These are phyloP conservation scores for Rotaria magnacalcarata DNA, from an alignment of 2,888 invertebrate genomes.

Conservation along the genomic window DNA sequence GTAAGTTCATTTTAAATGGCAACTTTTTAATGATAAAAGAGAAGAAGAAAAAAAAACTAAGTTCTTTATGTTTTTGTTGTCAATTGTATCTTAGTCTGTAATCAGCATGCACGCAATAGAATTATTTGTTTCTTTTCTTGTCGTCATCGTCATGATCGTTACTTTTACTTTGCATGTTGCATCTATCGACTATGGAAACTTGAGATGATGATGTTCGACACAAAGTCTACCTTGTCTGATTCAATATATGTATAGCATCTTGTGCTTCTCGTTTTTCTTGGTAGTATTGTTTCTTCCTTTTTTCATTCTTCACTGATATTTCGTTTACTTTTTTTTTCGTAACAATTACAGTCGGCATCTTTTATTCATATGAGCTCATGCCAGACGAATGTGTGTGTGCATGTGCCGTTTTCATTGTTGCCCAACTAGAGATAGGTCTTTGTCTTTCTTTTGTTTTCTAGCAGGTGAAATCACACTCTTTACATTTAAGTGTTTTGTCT, in stretches of 20 bases:
- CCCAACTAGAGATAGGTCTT: background rate
- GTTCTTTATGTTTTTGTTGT: background rate
- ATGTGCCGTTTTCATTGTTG: background rate
- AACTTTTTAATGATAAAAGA: background rate
- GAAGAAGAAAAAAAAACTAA: background rate
- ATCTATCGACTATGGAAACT: background rate
- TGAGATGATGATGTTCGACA: slow-evolving; percentile 16
- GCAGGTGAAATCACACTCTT: background rate
- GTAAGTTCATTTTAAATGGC: slow-evolving; percentile 18
- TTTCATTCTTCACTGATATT: background rate
- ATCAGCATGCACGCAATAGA: background rate
- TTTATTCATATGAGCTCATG: background rate
- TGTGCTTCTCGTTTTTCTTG: background rate
- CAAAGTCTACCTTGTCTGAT: background rate
- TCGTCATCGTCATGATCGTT: background rate
- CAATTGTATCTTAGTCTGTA: background rate
- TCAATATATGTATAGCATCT: slow-evolving; percentile 9
- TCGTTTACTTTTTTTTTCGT: background rate
- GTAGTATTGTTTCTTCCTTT: too few species aligned
- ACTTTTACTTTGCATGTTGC: background rate
- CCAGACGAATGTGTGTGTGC: background rate
- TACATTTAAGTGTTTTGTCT: slow-evolving; percentile 13
- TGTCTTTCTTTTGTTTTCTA: slow-evolving; percentile 7
- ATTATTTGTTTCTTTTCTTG: background rate
- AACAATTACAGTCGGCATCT: background rate